Conservation (phyloP, 2,888 invertebrate species). For the Cosmopolites sordidus region DNA sequence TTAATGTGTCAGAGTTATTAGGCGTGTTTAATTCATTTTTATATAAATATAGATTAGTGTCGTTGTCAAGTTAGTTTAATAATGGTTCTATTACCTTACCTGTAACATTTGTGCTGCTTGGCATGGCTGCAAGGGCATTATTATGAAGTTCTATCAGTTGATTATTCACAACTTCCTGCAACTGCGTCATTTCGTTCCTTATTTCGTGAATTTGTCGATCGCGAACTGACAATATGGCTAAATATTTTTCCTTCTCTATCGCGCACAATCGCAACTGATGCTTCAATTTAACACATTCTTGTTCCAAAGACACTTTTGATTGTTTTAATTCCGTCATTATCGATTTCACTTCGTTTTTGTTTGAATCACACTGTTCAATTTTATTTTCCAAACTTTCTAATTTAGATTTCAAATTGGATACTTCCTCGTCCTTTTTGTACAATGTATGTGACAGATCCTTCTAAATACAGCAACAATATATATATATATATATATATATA, state of each 20-base stretch:
- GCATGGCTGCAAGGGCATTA: slow-evolving; percentile 25
- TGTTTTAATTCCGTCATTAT: slow-evolving; percentile 39
- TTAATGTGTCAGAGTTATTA: no score
- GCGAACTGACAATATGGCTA: slow-evolving; percentile 43
- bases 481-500: no score
- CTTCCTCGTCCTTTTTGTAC: slow-evolving; percentile 19
- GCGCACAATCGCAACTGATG: slow-evolving; percentile 42
- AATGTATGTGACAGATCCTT: slow-evolving; percentile 10
- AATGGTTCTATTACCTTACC: no score
- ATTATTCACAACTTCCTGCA: slow-evolving; percentile 46
- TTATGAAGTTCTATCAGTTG: slow-evolving; percentile 38
- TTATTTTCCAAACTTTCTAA: slow-evolving; percentile 32
- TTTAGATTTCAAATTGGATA: slow-evolving; percentile 29
- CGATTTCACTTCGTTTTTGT: slow-evolving; percentile 35
- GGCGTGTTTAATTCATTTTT: no score
- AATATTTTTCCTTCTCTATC: slow-evolving; percentile 46
- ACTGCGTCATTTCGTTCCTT: slow-evolving; percentile 42
- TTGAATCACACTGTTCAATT: slow-evolving; percentile 30
- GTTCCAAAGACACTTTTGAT: slow-evolving; percentile 37
- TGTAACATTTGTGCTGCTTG: neutral
- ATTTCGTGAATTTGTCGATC: slow-evolving; percentile 47
- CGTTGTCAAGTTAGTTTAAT: no score
- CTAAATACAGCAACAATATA: slow-evolving; percentile 5
- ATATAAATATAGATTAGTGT: no score
- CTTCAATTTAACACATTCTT: slow-evolving; percentile 37